phyloP scores from a whole-genome alignment of 35 echinoderm and acorn worm species.

The Ophioderma brevispina region DNA sequence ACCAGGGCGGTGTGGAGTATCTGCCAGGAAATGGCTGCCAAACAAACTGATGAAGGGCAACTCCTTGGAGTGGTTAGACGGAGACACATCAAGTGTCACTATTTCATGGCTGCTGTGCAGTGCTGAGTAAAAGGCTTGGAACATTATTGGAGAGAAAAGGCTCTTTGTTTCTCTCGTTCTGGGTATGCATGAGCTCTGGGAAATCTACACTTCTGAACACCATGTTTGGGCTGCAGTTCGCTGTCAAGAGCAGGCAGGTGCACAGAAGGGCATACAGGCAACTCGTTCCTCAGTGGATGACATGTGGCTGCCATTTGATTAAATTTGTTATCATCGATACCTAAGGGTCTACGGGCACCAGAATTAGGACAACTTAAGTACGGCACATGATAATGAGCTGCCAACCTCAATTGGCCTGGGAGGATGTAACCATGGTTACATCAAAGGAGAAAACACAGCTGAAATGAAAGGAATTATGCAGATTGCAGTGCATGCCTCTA shows the following conservation, averaged over 20 bases:
- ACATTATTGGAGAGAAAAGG: not conserved
- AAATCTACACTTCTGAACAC: conserved; percentile 30
- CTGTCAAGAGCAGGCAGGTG: conserved; percentile 15
- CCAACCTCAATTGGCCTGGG: conserved; percentile 31
- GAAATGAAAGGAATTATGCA: conserved; percentile 28
- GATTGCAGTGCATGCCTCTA: conserved; percentile 36
- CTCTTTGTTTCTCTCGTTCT: conserved; percentile 26
- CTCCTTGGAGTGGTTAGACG: conserved; percentile 39
- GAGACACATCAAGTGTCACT: conserved; percentile 23
- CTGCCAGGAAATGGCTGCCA: conserved; percentile 22
- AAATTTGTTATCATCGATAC: conserved; percentile 39
- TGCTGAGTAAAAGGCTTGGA: not conserved
- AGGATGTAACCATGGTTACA: conserved; percentile 21
- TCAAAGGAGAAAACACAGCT: conserved; percentile 2
- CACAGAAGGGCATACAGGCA: conserved; percentile 22
- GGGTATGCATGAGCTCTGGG: not conserved
- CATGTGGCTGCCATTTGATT: not conserved
- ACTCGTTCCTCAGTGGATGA: not conserved
- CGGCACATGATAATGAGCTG: conserved; percentile 15
- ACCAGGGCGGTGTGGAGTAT: not conserved
- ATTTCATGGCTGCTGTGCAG: conserved; percentile 26
- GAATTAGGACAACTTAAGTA: not conserved
- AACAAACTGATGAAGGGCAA: conserved; percentile 13
- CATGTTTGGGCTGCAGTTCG: conserved; percentile 53
- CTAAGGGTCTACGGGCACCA: conserved; percentile 28